These are phyloP conservation scores for Metridium senile DNA, from an alignment of 92 coral and sea anemone genomes.

Conservation along the genomic window DNA sequence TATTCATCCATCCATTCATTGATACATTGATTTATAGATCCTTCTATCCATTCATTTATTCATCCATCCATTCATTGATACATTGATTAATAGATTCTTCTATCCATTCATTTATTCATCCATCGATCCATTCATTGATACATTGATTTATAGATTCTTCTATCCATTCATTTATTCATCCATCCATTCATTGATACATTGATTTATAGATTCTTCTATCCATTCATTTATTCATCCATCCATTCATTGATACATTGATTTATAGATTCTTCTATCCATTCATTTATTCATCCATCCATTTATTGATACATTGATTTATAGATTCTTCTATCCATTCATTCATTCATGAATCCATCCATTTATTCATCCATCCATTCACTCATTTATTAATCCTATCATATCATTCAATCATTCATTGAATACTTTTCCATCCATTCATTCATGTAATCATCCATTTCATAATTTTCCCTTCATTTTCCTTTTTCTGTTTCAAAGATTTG, in stretches of 20 bases:
- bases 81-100: too few species aligned
- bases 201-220: not conserved
- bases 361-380: not conserved
- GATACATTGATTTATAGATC: too few species aligned
- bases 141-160: not conserved
- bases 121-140: not conserved
- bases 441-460: not conserved
- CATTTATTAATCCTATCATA: not conserved
- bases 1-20: not conserved
- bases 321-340: not conserved
- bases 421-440: not conserved
- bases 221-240: not conserved
- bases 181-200: too few species aligned
- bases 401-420: not conserved
- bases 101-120: not conserved
- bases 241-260: not conserved
- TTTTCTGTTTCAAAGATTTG: slow-evolving; percentile 49
- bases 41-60: not conserved
- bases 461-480: not conserved
- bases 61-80: not conserved
- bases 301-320: too few species aligned
- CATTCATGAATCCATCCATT: not conserved
- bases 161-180: not conserved
- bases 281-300: not conserved
- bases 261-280: not conserved